Evolutionary conservation across 2,888 invertebrate species (phyloP).

Genomic region (Amphipyra berbera): DNA sequence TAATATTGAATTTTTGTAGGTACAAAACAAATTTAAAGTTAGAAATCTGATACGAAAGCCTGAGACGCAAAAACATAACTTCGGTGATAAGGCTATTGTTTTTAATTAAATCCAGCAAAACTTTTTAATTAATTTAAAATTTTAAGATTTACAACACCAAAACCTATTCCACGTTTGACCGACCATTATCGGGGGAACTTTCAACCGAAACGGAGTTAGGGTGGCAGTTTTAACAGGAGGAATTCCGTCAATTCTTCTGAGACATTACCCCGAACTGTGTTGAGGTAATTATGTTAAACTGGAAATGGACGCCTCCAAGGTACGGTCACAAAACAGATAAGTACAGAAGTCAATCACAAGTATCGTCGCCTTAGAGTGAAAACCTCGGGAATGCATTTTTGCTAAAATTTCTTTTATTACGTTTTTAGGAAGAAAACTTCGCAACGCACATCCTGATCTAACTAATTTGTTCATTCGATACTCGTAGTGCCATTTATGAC

Average conservation of each 20-base stretch:
- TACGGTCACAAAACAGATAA: too few species aligned
- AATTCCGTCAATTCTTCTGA: constrained; percentile 64
- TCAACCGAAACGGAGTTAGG: constrained; percentile 26
- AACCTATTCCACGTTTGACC: constrained; percentile 53
- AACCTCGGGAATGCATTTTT: too few species aligned
- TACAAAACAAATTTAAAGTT: too few species aligned
- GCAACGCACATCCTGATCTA: too few species aligned
- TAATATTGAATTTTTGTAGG: too few species aligned
- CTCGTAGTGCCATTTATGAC: too few species aligned
- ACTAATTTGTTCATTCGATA: too few species aligned
- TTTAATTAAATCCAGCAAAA: constrained; percentile 48
- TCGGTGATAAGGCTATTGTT: constrained; percentile 37
- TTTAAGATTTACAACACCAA: constrained; percentile 51
- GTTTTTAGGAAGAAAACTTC: too few species aligned
- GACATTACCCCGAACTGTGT: constrained; percentile 64
- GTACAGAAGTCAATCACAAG: too few species aligned
- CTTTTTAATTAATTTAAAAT: constrained; percentile 57
- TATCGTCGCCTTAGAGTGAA: too few species aligned
- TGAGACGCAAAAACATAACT: constrained; percentile 21
- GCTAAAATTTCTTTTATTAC: too few species aligned
- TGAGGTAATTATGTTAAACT: constrained; percentile 67
- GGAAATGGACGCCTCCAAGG: constrained; percentile 54
- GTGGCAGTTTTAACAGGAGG: constrained; percentile 47
- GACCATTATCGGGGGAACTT: constrained; percentile 42
- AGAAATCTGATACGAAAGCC: constrained; percentile 3